Evolutionary conservation across 2,888 invertebrate species (phyloP).

Genomic region (Rhaphigaster nebulosa): DNA sequence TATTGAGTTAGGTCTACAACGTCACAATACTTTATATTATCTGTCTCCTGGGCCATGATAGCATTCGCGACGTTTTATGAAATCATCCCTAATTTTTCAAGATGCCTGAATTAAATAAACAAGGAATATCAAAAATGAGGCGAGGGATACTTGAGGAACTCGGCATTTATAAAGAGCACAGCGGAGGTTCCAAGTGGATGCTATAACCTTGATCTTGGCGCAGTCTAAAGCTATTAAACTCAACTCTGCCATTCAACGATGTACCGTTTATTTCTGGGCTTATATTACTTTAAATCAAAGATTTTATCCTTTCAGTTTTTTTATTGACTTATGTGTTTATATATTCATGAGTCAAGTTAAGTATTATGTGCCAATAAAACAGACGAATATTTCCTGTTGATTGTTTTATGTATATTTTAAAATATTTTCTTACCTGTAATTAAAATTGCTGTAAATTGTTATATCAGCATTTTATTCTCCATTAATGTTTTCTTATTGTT

Average conservation of each 20-base stretch:
- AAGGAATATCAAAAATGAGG: not conserved
- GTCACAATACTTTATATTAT: not conserved
- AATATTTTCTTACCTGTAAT: no score
- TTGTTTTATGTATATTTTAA: no score
- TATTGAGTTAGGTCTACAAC: not conserved
- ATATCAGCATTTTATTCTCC: no score
- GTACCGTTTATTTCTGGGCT: not conserved
- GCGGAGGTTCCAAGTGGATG: not conserved
- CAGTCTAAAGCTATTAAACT: not conserved
- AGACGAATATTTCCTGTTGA: no score
- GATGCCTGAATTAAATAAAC: not conserved
- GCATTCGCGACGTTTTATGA: not conserved
- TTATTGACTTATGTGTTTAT: not conserved
- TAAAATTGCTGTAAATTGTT: no score
- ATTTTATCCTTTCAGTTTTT: not conserved
- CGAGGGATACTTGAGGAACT: not conserved
- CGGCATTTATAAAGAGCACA: not conserved
- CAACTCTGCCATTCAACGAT: not conserved
- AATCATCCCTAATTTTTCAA: not conserved
- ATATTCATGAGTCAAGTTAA: not conserved
- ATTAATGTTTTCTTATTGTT: no score
- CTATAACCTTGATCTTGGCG: slow-evolving; percentile 3
- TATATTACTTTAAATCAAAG: not conserved
- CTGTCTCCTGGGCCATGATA: not conserved
- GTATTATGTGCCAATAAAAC: no score